These are phyloP conservation scores for Okapia johnstoni DNA, from an alignment of 2,113 vertebrate genomes.

Conservation along the genomic window DNA sequence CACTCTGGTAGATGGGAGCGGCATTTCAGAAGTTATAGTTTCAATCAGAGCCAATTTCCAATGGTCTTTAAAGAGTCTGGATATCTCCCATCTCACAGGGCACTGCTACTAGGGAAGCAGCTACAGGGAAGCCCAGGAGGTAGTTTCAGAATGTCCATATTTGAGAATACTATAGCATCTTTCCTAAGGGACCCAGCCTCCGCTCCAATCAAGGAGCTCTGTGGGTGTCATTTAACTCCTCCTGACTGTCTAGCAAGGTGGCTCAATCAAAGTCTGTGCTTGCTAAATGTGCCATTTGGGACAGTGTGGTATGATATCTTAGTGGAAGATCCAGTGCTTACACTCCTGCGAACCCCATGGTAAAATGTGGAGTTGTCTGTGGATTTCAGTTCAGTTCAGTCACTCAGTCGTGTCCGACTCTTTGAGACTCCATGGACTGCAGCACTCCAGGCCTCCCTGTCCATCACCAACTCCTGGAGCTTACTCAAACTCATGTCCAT, in stretches of 20 bases:
- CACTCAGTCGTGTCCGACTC: neutral
- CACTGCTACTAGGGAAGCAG: neutral
- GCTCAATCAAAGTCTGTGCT: neutral
- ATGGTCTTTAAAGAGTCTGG: neutral
- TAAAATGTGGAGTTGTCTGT: neutral
- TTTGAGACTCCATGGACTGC: neutral
- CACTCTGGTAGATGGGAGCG: neutral
- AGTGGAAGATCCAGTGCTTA: neutral
- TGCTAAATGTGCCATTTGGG: neutral
- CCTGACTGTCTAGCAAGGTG: neutral
- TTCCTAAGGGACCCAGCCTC: neutral
- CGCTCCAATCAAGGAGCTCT: neutral
- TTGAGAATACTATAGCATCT: neutral
- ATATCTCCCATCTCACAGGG: neutral
- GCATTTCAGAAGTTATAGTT: neutral
- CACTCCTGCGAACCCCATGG: rapidly evolving
- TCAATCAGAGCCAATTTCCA: neutral
- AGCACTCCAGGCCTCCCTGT: neutral
- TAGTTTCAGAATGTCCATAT: neutral
- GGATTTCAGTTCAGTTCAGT: neutral
- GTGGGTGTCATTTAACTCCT: neutral
- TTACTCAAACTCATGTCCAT: neutral
- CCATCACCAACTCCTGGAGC: neutral
- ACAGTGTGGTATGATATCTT: neutral
- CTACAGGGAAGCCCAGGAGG: neutral